Evolutionary conservation across 2,888 invertebrate genomes (phyloP).

Genomic region (Metallyticus violacea): DNA sequence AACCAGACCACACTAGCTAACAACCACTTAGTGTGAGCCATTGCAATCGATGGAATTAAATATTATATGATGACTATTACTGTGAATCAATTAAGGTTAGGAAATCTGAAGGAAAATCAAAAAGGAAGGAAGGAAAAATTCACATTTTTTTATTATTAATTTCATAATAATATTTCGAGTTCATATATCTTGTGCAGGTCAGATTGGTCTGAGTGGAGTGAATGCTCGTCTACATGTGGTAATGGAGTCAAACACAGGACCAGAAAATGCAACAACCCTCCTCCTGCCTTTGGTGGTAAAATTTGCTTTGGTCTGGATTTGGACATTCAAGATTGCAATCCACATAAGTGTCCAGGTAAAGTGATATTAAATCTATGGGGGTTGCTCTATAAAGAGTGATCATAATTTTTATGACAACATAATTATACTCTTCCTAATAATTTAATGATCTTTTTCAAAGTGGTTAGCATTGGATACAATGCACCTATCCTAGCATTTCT

Average conservation of each 20-base stretch:
- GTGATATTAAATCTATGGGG: background rate
- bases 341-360: constrained; percentile 43
- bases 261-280: constrained; percentile 51
- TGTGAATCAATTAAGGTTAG: no score
- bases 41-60: no score
- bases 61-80: no score
- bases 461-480: no score
- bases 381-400: background rate
- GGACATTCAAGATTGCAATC: constrained; percentile 41
- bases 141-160: background rate
- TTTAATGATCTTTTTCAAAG: no score
- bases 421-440: no score
- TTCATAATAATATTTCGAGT: background rate
- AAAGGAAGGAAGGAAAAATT: no score
- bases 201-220: constrained; percentile 56
- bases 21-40: no score
- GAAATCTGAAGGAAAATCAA: no score
- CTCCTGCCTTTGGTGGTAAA: constrained; percentile 47
- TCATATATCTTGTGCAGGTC: constrained; percentile 44
- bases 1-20: no score
- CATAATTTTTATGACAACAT: background rate
- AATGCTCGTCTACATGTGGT: constrained; percentile 55
- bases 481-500: no score
- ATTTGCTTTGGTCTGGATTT: constrained; percentile 44
- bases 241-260: constrained; percentile 52